Conservation (phyloP, 2,888 invertebrate genomes). For the Eumerus sabulonum region DNA sequence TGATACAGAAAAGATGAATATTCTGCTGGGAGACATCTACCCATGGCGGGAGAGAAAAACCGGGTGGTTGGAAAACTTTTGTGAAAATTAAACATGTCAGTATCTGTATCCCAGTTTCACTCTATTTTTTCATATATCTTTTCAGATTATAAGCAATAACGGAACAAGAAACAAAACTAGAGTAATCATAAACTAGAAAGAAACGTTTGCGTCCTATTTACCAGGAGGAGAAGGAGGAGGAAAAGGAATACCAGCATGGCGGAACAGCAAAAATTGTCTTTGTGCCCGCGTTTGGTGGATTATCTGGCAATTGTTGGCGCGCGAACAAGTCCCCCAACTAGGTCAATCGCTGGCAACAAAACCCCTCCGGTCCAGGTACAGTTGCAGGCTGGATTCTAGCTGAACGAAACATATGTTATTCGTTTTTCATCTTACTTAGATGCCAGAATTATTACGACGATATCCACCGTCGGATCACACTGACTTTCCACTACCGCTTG, state of each 20-base stretch:
- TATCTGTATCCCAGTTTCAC: constrained; percentile 22
- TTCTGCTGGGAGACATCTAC: constrained; percentile 1
- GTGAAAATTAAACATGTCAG: constrained; percentile 7
- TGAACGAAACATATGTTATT: not conserved
- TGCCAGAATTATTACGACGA: constrained; percentile 95
- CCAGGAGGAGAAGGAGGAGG: constrained; percentile 10
- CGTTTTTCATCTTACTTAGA: constrained; percentile 79
- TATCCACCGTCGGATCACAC: constrained; percentile 97
- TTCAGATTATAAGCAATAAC: constrained; percentile 39
- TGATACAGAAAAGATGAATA: not conserved
- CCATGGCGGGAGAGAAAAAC: not conserved
- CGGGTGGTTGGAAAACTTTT: constrained; percentile 3
- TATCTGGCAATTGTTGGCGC: constrained; percentile 98
- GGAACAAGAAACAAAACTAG: constrained; percentile 11
- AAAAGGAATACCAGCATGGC: constrained; percentile 73
- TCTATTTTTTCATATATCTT: constrained; percentile 11
- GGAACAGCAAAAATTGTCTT: constrained; percentile 87
- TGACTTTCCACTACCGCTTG: constrained; percentile 97
- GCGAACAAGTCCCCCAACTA: constrained; percentile 83
- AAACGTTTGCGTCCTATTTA: constrained; percentile 59
- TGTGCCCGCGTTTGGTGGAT: constrained; percentile 94
- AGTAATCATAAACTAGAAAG: constrained; percentile 18
- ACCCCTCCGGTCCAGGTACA: constrained; percentile 88
- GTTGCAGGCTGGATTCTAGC: constrained; percentile 30
- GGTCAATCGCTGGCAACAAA: constrained; percentile 82